Evolutionary conservation across 2,797 vertebrate species (phyloP).

Genomic region (Pagetopsis macropterus): DNA sequence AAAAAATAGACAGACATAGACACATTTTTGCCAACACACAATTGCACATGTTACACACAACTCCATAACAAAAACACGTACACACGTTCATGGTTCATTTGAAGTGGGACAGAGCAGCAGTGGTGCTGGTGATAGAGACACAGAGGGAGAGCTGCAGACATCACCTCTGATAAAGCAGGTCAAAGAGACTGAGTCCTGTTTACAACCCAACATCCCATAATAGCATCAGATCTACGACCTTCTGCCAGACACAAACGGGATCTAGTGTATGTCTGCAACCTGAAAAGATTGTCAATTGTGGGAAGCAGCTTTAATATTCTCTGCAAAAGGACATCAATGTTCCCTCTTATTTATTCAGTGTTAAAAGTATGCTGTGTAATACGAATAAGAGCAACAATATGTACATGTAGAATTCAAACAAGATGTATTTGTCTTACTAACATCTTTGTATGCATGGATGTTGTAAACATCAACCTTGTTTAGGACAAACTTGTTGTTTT

Average conservation of each 20-base stretch:
- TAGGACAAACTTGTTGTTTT: too few species aligned
- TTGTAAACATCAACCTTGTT: too few species aligned
- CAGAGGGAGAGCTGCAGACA: slow-evolving; percentile 18
- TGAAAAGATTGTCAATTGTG: neutral
- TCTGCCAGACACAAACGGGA: neutral
- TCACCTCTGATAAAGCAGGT: slow-evolving; percentile 72
- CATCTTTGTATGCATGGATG: neutral
- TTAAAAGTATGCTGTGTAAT: neutral
- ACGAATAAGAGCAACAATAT: too few species aligned
- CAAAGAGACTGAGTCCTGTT: slow-evolving; percentile 56
- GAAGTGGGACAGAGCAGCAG: slow-evolving; percentile 45
- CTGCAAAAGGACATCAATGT: neutral
- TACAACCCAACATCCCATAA: slow-evolving; percentile 64
- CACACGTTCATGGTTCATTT: slow-evolving; percentile 3
- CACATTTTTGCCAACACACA: neutral
- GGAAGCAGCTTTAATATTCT: neutral
- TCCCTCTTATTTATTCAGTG: too few species aligned
- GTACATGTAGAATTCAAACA: neutral
- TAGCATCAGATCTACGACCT: slow-evolving; percentile 43
- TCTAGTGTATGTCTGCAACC: slow-evolving; percentile 1
- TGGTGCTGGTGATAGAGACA: slow-evolving; percentile 26
- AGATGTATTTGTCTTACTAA: neutral
- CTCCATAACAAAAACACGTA: neutral
- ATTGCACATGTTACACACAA: neutral
- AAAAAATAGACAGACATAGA: neutral